phyloP scores from a whole-genome alignment of 2,888 invertebrate genomes.

The Neoitamus cyanurus region DNA sequence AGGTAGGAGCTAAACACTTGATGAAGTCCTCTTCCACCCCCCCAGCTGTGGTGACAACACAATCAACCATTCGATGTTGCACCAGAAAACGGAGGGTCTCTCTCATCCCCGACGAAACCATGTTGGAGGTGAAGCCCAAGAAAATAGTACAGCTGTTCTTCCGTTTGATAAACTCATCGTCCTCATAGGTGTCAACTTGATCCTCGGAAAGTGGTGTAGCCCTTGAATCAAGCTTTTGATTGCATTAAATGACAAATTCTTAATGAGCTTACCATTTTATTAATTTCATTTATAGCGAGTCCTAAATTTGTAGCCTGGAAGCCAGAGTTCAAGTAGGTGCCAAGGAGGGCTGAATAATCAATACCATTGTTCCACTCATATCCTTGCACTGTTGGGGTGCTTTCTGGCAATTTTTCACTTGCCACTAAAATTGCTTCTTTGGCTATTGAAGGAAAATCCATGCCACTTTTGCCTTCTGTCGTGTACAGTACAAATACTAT shows the following conservation, averaged over 20 bases:
- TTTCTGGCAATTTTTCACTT: conserved; percentile 75
- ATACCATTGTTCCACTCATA: conserved; percentile 94
- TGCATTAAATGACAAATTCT: background rate
- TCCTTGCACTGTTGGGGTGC: conserved; percentile 79
- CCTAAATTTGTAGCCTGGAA: conserved; percentile 98
- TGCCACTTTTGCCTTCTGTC: background rate
- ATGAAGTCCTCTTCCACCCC: conserved; percentile 99
- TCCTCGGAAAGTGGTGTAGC: conserved; percentile 76
- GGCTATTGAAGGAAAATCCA: conserved; percentile 68
- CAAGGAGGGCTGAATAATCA: conserved; percentile 84
- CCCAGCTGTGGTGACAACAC: conserved; percentile 96
- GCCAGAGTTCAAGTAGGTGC: conserved; percentile 85
- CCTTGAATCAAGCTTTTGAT: conserved; percentile 74
- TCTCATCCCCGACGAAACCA: conserved; percentile 93
- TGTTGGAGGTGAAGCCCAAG: conserved; percentile 96
- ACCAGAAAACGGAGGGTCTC: conserved; percentile 91
- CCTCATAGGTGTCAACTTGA: conserved; percentile 74
- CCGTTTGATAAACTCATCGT: conserved; percentile 82
- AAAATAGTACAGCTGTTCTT: conserved; percentile 93
- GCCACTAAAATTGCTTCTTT: conserved; percentile 78
- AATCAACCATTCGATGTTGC: conserved; percentile 90
- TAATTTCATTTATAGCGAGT: conserved; percentile 88
- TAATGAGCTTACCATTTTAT: conserved; percentile 79
- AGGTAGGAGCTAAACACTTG: conserved; percentile 96
- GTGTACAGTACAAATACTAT: background rate